A percentile compares a stretch with the other conserved stretches of the same genome.
phyloP scores from a whole-genome alignment of 1,140 invertebrate species.

The Aphidius ervi region DNA sequence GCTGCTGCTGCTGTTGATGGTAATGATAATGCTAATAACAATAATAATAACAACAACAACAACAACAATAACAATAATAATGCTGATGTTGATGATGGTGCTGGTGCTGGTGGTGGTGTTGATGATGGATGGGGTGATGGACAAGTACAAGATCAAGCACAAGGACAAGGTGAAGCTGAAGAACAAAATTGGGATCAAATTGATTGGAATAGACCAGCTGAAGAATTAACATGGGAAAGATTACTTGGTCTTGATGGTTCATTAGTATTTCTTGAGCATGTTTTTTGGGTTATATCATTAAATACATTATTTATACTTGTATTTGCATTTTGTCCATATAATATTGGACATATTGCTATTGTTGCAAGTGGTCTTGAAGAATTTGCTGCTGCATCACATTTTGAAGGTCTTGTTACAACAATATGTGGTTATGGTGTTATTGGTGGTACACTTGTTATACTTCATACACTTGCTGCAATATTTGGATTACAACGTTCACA shows the following conservation, averaged over 20 bases:
- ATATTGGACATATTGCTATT: slow-evolving; percentile 85
- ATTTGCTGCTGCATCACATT: slow-evolving; percentile 74
- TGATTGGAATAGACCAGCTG: slow-evolving; percentile 95
- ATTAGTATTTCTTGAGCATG: slow-evolving; percentile 94
- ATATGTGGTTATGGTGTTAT: slow-evolving; percentile 90
- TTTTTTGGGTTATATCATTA: slow-evolving; percentile 97
- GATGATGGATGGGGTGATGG: slow-evolving; percentile 35
- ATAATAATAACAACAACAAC: slow-evolving; percentile 5
- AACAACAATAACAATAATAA: slow-evolving; percentile 2
- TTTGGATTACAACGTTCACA: slow-evolving; percentile 76
- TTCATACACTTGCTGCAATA: slow-evolving; percentile 75
- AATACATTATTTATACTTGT: slow-evolving; percentile 93
- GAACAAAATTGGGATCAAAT: slow-evolving; percentile 97
- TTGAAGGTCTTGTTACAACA: slow-evolving; percentile 90
- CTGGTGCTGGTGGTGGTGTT: slow-evolving; percentile 26
- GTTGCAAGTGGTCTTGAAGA: slow-evolving; percentile 72
- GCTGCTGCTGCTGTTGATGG: slow-evolving; percentile 8
- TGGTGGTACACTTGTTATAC: slow-evolving; percentile 74
- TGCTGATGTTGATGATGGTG: slow-evolving; percentile 24
- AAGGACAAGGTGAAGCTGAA: slow-evolving; percentile 62
- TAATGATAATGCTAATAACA: slow-evolving; percentile 21
- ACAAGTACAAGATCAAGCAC: slow-evolving; percentile 40
- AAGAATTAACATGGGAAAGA: slow-evolving; percentile 97
- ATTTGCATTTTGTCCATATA: slow-evolving; percentile 93
- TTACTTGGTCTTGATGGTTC: slow-evolving; percentile 95